Evolutionary conservation across 2,888 invertebrate genomes (phyloP).

Genomic region (Papilio demoleus): DNA sequence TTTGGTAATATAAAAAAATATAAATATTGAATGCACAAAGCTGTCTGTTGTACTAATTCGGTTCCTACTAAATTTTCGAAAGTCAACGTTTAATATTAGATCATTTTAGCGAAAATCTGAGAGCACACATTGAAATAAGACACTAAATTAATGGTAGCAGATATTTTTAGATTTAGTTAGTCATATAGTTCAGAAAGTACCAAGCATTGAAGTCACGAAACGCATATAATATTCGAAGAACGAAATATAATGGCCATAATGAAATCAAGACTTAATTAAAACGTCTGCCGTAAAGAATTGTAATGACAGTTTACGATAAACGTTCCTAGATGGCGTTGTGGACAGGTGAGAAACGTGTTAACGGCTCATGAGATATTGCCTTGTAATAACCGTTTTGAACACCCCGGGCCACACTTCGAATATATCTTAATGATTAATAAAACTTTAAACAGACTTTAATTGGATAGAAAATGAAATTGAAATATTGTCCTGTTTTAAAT

Average conservation of each 20-base stretch:
- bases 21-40: background rate
- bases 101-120: no score
- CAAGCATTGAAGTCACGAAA: background rate
- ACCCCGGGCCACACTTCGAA: slow-evolving; percentile 12
- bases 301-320: slow-evolving; percentile 73
- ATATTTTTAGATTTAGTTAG: background rate
- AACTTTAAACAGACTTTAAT: slow-evolving; percentile 11
- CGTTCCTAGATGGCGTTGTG: slow-evolving; percentile 64
- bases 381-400: slow-evolving; percentile 26
- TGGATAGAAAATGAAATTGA: background rate
- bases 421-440: slow-evolving; percentile 6
- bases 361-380: slow-evolving; percentile 73
- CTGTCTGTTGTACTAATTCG: background rate
- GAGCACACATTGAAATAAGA: no score
- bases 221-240: background rate
- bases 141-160: background rate
- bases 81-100: no score
- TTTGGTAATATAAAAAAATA: background rate
- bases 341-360: slow-evolving; percentile 79
- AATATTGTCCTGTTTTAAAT: background rate
- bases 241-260: slow-evolving; percentile 7
- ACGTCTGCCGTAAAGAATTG: slow-evolving; percentile 57
- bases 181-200: background rate
- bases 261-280: slow-evolving; percentile 20
- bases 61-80: no score